Evolutionary conservation across 2,113 vertebrate genomes (phyloP).

Genomic region (Vombatus ursinus): DNA sequence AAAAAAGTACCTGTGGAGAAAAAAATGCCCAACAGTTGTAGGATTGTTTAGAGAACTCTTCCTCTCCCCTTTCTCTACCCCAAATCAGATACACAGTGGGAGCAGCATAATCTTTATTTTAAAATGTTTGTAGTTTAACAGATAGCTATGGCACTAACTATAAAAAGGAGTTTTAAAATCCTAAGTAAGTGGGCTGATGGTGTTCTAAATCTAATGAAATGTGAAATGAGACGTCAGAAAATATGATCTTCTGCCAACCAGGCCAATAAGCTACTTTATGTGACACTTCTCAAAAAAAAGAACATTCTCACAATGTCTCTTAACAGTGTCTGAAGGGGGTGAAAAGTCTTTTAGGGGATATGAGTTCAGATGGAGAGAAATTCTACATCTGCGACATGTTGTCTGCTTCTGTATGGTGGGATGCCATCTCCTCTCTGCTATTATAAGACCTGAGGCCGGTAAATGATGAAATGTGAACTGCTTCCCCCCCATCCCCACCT

Average conservation of each 20-base stretch:
- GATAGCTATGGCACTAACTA: conserved; percentile 83
- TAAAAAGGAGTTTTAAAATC: conserved; percentile 80
- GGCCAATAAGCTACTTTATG: conserved; percentile 79
- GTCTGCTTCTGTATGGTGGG: conserved; percentile 85
- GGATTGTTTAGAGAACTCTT: conserved; percentile 43
- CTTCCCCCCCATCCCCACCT: not conserved
- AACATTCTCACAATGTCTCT: conserved; percentile 87
- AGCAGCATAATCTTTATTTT: conserved; percentile 77
- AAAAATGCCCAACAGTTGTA: conserved; percentile 45
- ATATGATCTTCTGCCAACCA: conserved; percentile 83
- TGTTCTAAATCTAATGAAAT: conserved; percentile 84
- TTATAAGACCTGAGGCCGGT: conserved; percentile 80
- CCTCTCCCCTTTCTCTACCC: conserved; percentile 4
- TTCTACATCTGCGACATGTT: conserved; percentile 86
- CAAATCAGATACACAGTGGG: conserved; percentile 66
- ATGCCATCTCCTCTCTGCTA: conserved; percentile 78
- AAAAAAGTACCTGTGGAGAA: not conserved
- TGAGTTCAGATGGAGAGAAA: conserved; percentile 81
- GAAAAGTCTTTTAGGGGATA: conserved; percentile 82
- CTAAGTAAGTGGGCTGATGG: conserved; percentile 80
- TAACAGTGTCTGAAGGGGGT: conserved; percentile 84
- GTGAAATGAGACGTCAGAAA: conserved; percentile 83
- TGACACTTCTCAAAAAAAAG: conserved; percentile 87
- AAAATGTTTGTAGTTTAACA: conserved; percentile 78
- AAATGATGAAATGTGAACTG: conserved; percentile 70